A percentile compares a stretch with the other conserved stretches of the same genome.
Evolutionary conservation across 2,797 vertebrate genomes (phyloP).

Genomic region (Pygocentrus nattereri): DNA sequence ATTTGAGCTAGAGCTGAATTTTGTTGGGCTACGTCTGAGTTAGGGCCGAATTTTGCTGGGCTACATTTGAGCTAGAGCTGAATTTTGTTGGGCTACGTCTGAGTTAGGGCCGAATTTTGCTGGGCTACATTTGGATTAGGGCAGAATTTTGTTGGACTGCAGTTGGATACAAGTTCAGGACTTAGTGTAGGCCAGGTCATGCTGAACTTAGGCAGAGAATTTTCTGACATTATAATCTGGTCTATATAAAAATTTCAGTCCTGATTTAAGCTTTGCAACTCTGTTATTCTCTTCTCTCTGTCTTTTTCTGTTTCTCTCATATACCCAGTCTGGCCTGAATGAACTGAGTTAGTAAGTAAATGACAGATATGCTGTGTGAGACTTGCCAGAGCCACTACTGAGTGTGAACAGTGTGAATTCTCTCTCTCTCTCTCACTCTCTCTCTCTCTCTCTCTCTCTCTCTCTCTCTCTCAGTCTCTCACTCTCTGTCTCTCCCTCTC

Average conservation of each 20-base stretch:
- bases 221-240: neutral
- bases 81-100: too few species aligned
- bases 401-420: neutral
- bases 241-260: neutral
- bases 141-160: too few species aligned
- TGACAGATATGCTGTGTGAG: neutral
- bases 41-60: too few species aligned
- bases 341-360: neutral
- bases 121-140: too few species aligned
- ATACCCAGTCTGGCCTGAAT: neutral
- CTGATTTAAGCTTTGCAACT: neutral
- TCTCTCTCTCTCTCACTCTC: neutral
- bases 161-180: neutral
- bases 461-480: too few species aligned
- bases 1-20: too few species aligned
- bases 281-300: neutral
- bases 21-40: too few species aligned
- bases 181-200: neutral
- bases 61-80: too few species aligned
- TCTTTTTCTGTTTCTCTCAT: slow-evolving; percentile 19
- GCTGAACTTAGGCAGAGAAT: too few species aligned
- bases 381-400: neutral
- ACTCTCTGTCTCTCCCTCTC: too few species aligned
- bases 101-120: too few species aligned
- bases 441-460: neutral